Evolutionary conservation across 2,888 invertebrate genomes (phyloP), one percentile per base, ranked within the genome.

Genomic region (Neuroscelio doddi): DNA sequence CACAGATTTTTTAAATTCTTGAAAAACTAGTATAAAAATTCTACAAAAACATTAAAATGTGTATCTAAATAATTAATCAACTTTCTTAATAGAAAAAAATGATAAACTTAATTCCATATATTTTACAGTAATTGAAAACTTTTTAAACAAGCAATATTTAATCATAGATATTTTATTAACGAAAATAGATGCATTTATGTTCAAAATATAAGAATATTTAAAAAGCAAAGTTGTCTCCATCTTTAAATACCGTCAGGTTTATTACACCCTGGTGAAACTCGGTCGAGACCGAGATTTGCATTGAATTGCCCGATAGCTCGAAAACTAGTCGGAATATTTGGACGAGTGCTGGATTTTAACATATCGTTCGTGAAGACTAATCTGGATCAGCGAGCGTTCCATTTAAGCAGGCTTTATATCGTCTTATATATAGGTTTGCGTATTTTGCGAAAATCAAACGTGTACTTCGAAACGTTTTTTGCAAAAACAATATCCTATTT

Each of bases 261-360:
- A 52, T 59, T 47, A 52, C 59, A 47, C 59, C 52, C 36, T n/a
- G 42, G 34, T 30, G 42, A 59, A 59, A 52, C 59, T 59, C 52
- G 59, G 51, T 57, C 57, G 57, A 57, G 57, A 57, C 46, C 59
- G 52, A 59, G 41, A 59, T 59, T 34, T 46, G 47, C 29, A 53
- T 42, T 42, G 42, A 52, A 61, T 53, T 47, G 41, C 34, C 36
- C 47, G 52, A 61, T 53, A 61, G 51, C 52, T 61, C 29, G 34
- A 45, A 58, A 51, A 53, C 44, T 27, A 42, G 46, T 47, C 53
- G 38, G 53, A 61, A 61, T 61, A 61, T 61, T 61, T 61, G 42
- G 41, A 61, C 61, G 53, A 58, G 45, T 61, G 47, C 53, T 21
- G 53, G 53, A 53, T 53, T 59, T 47, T 53, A 47, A 52, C 52